Conservation (phyloP, 1,140 invertebrate species). For the Brachystomella parvula region DNA sequence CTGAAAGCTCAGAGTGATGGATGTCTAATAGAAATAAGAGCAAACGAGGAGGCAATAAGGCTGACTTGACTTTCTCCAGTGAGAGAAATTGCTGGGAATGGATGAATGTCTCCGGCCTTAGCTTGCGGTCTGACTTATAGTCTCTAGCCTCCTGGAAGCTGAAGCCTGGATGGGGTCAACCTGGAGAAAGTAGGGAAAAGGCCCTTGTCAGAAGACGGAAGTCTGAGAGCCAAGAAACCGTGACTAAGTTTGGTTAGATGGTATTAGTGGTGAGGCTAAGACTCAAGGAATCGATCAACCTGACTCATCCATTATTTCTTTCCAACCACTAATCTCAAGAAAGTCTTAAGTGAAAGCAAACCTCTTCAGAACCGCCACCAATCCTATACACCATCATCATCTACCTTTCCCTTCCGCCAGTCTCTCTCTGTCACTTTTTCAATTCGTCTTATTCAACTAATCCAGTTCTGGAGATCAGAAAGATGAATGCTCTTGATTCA, state of each 20-base stretch:
- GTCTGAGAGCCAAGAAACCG: neutral
- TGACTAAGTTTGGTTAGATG: neutral
- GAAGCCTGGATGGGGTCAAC: neutral
- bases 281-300: slow-evolving; percentile 6
- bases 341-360: slow-evolving; percentile 6
- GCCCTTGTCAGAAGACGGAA: too few relatives aligned
- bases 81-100: neutral
- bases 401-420: neutral
- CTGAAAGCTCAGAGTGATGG: too few relatives aligned
- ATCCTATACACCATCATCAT: neutral
- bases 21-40: too few relatives aligned
- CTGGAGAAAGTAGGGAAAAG: neutral
- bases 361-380: neutral
- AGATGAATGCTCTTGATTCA: slow-evolving; percentile 1
- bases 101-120: neutral
- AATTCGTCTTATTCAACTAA: neutral
- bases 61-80: neutral
- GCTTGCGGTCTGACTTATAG: slow-evolving; percentile 3
- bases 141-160: neutral
- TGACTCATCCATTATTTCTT: slow-evolving; percentile 5
- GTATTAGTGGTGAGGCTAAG: slow-evolving; percentile 12
- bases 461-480: neutral
- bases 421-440: slow-evolving; percentile 1
- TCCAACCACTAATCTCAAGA: neutral
- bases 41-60: too few relatives aligned